Evolutionary conservation across 2,888 invertebrate species (phyloP), one percentile per base, ranked within the genome.

Genomic region (Parnassius mnemosyne): DNA sequence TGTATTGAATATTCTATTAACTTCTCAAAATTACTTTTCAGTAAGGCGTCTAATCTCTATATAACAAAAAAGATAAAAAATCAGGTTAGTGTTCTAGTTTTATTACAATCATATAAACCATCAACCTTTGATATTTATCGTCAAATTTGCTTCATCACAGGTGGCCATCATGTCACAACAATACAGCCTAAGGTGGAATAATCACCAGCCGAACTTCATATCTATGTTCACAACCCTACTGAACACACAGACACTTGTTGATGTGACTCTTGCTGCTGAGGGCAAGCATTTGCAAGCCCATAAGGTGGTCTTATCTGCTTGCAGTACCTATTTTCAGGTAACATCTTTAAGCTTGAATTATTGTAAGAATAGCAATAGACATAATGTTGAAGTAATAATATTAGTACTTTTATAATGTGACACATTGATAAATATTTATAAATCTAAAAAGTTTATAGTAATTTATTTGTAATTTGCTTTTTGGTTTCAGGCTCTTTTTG

Each of bases 261-360:
- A 97, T 84, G 97, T 97, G 53, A 97, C 97, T 9, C 89, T 97
- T 68, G 97, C 97, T n/a, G 96, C 97, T 9, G 97, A 97, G 82
- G 97, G 97, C 34, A 94, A 95, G 73, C 96, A 96, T 74, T 87
- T 97, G 64, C 96, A 96, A 80, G 97, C 97, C 5, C 97, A 97
- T 84, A 97, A 96, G 90, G 95, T 97, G 62, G 97, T 97, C 42
- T 89, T 97, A 49, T 97, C 97, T 0, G 97, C 97, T 2, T 97
- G 97, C 87, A 97, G 97, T 81, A 95, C 96, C n/a, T 97, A 97
- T 87, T 97, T 97, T 87, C 97, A 97, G 93, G 96, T 96, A 86
- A 75, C 75, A 73, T 13, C 43, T 43, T 43, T 43, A 43, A 43
- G 10, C 9, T 43, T 43, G 43, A 43, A 43, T 3, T 11, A 43